A percentile compares a stretch with the other conserved stretches of the same genome.
Conservation (phyloP, 2,113 vertebrate species). For the Sus scrofa region DNA sequence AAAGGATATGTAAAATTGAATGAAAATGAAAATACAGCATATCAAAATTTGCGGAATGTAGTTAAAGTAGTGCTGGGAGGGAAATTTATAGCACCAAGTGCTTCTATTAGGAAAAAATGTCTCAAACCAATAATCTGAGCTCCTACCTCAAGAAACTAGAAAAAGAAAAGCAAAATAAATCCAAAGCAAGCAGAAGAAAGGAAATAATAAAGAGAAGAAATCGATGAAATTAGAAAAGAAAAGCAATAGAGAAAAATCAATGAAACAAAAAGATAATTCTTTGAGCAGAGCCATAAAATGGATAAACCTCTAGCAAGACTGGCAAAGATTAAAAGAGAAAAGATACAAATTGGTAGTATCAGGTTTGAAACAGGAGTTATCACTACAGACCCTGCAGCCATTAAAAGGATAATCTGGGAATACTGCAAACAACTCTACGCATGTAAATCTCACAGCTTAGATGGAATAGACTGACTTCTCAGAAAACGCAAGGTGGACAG, state of each 20-base stretch:
- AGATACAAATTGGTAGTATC: not conserved
- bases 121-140: not conserved
- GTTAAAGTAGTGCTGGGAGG: not conserved
- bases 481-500: not conserved
- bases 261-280: not conserved
- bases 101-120: not conserved
- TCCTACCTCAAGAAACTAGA: not conserved
- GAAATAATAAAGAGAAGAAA: not conserved
- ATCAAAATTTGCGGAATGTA: not conserved
- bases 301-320: not conserved
- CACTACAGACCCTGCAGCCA: not conserved
- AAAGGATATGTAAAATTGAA: not conserved
- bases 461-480: not conserved
- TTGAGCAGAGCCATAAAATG: not conserved
- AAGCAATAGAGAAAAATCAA: not conserved
- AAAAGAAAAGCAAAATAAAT: not conserved
- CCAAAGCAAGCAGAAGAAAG: not conserved
- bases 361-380: too few species aligned
- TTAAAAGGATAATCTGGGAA: too few species aligned
- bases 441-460: not conserved
- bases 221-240: not conserved
- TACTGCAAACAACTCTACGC: accelerated
- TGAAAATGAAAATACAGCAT: not conserved
- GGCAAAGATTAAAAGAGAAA: not conserved
- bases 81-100: not conserved